These are phyloP conservation scores for Dendrolimus kikuchii DNA, from an alignment of 1,140 invertebrate genomes.

Conservation along the genomic window DNA sequence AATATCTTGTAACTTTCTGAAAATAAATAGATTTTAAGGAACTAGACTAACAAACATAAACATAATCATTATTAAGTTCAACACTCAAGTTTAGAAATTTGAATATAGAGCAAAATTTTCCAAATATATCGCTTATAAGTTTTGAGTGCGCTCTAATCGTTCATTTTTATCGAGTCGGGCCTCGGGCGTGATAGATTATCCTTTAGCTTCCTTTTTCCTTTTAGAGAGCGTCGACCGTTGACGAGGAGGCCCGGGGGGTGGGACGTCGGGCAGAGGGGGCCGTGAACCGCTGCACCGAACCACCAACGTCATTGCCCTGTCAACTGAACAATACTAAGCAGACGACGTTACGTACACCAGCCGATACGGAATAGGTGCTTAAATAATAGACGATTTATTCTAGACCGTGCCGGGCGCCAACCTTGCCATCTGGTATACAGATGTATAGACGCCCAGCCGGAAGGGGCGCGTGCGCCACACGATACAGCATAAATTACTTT, in stretches of 20 bases:
- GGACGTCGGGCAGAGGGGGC: conserved; percentile 24
- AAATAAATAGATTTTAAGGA: too few relatives aligned
- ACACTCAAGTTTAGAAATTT: too few relatives aligned
- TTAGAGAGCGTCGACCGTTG: conserved; percentile 65
- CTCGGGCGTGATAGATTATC: conserved; percentile 68
- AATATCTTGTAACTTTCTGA: too few relatives aligned
- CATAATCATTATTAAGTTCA: too few relatives aligned
- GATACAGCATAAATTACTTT: too few relatives aligned
- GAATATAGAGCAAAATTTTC: conserved; percentile 2
- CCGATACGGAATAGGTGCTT: conserved; percentile 51
- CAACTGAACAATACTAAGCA: conserved; percentile 68
- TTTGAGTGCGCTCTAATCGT: conserved; percentile 50
- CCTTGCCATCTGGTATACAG: too few relatives aligned
- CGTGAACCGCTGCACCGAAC: conserved; percentile 40
- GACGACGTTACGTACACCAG: conserved; percentile 53
- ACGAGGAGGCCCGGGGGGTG: conserved; percentile 29
- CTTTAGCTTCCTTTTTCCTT: conserved; percentile 66
- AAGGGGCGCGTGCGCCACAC: too few relatives aligned
- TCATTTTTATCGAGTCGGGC: conserved; percentile 66
- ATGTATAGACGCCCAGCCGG: too few relatives aligned
- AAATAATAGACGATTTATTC: conserved; percentile 34
- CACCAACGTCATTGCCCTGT: conserved; percentile 65
- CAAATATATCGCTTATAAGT: conserved; percentile 33
- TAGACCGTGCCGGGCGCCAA: too few relatives aligned
- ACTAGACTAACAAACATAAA: too few relatives aligned